Conservation (phyloP, 2,888 invertebrate species). For the Chorisops tibialis region DNA sequence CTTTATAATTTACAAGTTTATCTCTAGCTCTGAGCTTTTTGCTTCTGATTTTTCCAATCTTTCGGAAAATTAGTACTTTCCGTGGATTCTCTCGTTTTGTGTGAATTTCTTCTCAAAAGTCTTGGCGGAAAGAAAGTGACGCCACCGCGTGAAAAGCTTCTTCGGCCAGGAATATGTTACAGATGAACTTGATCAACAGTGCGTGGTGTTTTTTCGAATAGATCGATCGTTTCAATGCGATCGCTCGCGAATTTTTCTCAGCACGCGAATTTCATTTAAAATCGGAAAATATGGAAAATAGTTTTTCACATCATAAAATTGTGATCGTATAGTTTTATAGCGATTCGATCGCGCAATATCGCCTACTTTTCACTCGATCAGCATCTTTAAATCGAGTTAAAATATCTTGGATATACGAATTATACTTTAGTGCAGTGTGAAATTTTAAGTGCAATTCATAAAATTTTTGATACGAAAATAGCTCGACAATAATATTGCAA, state of each 20-base stretch:
- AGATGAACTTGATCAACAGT: conserved; percentile 10
- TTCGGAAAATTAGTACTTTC: neutral
- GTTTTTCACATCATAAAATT: neutral
- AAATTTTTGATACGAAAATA: no score
- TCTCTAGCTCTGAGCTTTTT: no score
- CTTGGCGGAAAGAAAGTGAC: conserved; percentile 5
- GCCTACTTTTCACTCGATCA: no score
- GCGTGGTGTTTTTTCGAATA: conserved; percentile 10
- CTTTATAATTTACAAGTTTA: no score
- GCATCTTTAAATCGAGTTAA: no score
- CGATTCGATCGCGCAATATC: neutral
- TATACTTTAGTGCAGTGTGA: no score
- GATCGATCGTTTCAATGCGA: conserved; percentile 5
- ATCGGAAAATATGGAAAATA: neutral
- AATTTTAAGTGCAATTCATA: no score
- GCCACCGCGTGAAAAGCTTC: conserved; percentile 20
- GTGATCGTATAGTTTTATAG: neutral
- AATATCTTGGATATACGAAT: no score
- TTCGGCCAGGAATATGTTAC: neutral
- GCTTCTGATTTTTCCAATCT: neutral
- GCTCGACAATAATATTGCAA: no score
- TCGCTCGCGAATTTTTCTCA: neutral
- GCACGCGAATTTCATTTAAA: neutral
- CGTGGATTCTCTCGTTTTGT: no score
- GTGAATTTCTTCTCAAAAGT: no score